Percentiles rank a stretch among this genome's conserved stretches.
phyloP scores from a whole-genome alignment of 1,140 invertebrate species.

The Ips typographus region DNA sequence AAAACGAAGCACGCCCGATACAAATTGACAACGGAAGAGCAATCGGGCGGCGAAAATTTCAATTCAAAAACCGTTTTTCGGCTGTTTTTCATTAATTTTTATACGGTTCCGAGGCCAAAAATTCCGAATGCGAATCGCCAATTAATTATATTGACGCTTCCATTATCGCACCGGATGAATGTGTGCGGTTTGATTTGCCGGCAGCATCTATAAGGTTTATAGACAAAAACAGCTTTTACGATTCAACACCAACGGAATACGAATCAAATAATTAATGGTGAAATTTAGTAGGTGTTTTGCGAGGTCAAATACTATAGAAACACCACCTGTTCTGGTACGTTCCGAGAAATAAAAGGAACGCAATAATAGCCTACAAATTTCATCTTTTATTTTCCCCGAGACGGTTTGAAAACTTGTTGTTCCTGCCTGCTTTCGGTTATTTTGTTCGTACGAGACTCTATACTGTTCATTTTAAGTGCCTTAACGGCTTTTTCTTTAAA shows the following conservation, averaged over 20 bases:
- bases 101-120: conserved; percentile 1
- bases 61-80: conserved; percentile 17
- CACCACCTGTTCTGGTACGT: conserved; percentile 12
- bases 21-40: conserved; percentile 20
- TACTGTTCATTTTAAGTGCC: too few species aligned
- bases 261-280: not conserved
- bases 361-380: conserved; percentile 18
- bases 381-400: conserved; percentile 10
- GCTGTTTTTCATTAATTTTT: conserved; percentile 23
- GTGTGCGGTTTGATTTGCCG: conserved; percentile 1
- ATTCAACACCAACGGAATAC: not conserved
- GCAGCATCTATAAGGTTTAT: not conserved
- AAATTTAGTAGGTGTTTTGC: conserved; percentile 19
- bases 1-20: not conserved
- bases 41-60: conserved; percentile 12
- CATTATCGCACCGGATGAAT: conserved; percentile 8
- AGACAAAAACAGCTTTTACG: not conserved
- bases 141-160: conserved; percentile 18
- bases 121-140: conserved; percentile 15
- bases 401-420: conserved; percentile 6
- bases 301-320: conserved; percentile 15
- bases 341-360: conserved; percentile 11
- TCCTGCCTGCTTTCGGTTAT: not conserved
- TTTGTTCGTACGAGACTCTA: too few species aligned
- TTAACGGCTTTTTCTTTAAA: too few species aligned